A percentile compares a stretch with the other conserved stretches of the same genome.
These are phyloP conservation scores for Passer domesticus DNA, from an alignment of 2,113 vertebrate species.

Conservation along the genomic window DNA sequence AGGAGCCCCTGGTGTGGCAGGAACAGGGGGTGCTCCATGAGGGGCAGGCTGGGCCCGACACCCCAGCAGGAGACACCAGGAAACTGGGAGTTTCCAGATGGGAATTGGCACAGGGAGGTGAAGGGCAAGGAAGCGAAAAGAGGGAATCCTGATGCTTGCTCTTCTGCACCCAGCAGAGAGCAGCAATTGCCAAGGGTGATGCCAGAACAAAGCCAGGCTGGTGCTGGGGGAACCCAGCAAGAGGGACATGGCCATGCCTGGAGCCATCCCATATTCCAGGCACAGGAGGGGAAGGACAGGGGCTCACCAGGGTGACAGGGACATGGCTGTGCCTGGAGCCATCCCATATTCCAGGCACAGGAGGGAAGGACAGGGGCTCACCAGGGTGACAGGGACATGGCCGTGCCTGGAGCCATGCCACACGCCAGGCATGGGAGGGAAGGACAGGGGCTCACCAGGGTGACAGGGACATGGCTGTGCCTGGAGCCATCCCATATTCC, in stretches of 20 bases:
- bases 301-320: too few relatives aligned
- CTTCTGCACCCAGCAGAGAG: rapidly evolving
- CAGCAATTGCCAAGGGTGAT: rapidly evolving
- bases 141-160: not conserved
- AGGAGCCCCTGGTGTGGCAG: rapidly evolving
- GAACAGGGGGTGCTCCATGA: not conserved
- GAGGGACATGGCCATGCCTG: rapidly evolving
- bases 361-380: too few relatives aligned
- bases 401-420: not conserved
- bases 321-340: rapidly evolving
- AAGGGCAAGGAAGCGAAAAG: not conserved
- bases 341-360: not conserved
- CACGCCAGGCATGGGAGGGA: rapidly evolving
- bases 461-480: rapidly evolving
- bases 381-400: rapidly evolving
- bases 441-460: conserved; percentile 73
- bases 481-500: rapidly evolving
- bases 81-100: not conserved
- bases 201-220: not conserved
- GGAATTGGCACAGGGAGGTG: rapidly evolving
- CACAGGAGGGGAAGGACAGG: not conserved
- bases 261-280: rapidly evolving
- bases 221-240: not conserved
- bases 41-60: not conserved
- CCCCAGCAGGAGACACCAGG: not conserved